Percentiles rank a stretch among this genome's conserved stretches.
phyloP scores from a whole-genome alignment of 2,888 invertebrate species.

The Myopa testacea region DNA sequence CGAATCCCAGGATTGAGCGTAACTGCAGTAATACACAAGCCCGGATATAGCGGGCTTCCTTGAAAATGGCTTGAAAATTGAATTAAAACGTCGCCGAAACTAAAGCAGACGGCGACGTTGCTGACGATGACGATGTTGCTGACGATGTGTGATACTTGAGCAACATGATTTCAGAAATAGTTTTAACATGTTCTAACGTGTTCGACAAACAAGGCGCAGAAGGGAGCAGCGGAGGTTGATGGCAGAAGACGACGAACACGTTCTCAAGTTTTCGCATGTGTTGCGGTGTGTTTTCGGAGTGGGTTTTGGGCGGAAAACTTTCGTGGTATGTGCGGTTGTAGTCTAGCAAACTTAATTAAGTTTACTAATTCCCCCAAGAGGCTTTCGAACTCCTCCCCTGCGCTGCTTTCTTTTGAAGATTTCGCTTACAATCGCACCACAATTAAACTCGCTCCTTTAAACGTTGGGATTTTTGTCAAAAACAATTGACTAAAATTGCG shows the following conservation, averaged over 20 bases:
- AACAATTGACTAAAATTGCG: not conserved
- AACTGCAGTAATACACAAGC: not conserved
- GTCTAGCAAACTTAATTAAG: slow-evolving; percentile 49
- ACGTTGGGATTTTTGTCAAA: not conserved
- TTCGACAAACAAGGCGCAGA: not conserved
- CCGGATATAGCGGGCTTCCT: slow-evolving; percentile 7
- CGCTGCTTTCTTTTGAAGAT: not conserved
- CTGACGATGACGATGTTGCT: slow-evolving; percentile 7
- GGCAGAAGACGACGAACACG: not conserved
- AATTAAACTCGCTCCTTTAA: not conserved
- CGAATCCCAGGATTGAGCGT: not conserved
- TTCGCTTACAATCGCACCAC: not conserved
- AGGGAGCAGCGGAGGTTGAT: not conserved
- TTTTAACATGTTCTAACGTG: slow-evolving; percentile 25
- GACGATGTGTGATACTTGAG: slow-evolving; percentile 33
- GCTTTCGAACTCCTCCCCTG: not conserved
- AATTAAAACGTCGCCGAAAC: slow-evolving; percentile 39
- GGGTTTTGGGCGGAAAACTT: not conserved
- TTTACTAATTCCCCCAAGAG: slow-evolving; percentile 50
- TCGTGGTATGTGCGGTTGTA: slow-evolving; percentile 26
- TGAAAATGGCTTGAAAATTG: slow-evolving; percentile 34
- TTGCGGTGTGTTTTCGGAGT: slow-evolving; percentile 6
- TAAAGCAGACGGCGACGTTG: not conserved
- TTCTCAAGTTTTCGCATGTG: slow-evolving; percentile 28
- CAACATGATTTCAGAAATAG: slow-evolving; percentile 29